phyloP scores from a whole-genome alignment of 2,888 invertebrate genomes.

The Subacronicta megacephala region DNA sequence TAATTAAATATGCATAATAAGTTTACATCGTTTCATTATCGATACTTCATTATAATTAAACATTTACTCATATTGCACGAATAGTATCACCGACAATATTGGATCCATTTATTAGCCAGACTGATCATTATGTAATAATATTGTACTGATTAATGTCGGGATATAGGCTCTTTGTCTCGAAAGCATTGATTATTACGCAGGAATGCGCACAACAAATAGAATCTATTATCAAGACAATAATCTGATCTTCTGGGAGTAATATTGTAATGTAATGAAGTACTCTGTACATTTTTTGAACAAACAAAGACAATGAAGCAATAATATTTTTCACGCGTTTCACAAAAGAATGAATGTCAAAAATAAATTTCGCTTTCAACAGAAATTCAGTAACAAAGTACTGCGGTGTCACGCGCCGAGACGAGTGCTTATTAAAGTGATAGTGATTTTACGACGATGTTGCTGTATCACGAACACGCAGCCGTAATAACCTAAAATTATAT shows the following conservation, averaged over 20 bases:
- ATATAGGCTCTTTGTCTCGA: slow-evolving; percentile 22
- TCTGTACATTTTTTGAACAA: too few species aligned
- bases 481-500: neutral
- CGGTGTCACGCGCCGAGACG: too few species aligned
- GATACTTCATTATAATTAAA: neutral
- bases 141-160: slow-evolving; percentile 21
- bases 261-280: neutral
- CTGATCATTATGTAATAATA: slow-evolving; percentile 26
- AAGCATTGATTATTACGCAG: slow-evolving; percentile 19
- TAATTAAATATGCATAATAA: too few species aligned
- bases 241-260: slow-evolving; percentile 2
- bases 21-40: neutral
- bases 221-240: slow-evolving; percentile 17
- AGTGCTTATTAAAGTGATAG: neutral
- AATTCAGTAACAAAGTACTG: too few species aligned
- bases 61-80: too few species aligned
- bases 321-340: neutral
- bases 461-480: neutral
- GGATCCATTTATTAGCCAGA: neutral
- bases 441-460: neutral
- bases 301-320: neutral
- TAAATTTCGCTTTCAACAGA: too few species aligned
- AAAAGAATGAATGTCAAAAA: neutral
- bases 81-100: neutral
- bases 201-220: slow-evolving; percentile 8